Percentiles rank a stretch among this genome's conserved stretches.
Evolutionary conservation across 1,140 invertebrate genomes (phyloP).

Genomic region (Rhopalosiphum padi): DNA sequence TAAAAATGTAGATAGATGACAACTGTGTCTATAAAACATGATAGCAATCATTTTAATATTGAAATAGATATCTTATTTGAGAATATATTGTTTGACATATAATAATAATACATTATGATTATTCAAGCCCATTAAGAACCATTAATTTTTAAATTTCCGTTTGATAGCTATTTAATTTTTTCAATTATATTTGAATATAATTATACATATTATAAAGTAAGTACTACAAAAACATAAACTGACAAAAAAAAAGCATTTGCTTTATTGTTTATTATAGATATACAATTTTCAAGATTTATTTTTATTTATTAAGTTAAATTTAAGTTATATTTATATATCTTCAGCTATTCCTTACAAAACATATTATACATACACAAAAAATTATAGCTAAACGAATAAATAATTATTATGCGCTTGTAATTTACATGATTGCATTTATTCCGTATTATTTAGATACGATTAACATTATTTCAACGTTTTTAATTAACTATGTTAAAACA

Average conservation of each 20-base stretch:
- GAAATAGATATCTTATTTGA: background rate
- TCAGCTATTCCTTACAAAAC: background rate
- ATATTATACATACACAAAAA: background rate
- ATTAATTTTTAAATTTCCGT: background rate
- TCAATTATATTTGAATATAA: no score
- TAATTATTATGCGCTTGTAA: background rate
- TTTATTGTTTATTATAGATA: background rate
- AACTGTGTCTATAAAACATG: background rate
- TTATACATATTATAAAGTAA: background rate
- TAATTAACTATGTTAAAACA: constrained; percentile 42
- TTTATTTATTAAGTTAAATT: background rate
- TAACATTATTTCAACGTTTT: constrained; percentile 21
- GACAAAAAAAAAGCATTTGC: background rate
- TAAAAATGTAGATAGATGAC: background rate
- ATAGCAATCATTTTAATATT: background rate
- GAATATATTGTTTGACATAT: background rate
- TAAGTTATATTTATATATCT: background rate
- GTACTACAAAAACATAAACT: background rate
- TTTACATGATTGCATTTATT: constrained; percentile 10
- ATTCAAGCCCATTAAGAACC: background rate
- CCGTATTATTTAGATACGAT: constrained; percentile 15
- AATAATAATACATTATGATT: background rate
- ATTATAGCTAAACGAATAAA: background rate
- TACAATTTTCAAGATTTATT: background rate
- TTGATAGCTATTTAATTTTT: no score